These are phyloP conservation scores for Gallinago nigripennis DNA, from an alignment of 2,797 vertebrate genomes.

Conservation along the genomic window DNA sequence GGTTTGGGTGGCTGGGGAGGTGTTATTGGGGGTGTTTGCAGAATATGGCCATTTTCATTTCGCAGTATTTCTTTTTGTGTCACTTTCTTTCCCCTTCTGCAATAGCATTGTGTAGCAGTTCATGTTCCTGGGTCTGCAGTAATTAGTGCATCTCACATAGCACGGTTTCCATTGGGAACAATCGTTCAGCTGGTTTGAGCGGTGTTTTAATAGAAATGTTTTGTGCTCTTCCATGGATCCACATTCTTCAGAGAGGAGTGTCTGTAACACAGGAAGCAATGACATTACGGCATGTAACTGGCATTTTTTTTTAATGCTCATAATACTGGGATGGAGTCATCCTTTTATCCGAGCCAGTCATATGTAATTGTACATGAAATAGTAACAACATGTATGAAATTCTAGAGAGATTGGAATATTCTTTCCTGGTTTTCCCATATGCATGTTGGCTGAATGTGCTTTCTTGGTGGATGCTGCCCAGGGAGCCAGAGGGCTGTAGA, in stretches of 20 bases:
- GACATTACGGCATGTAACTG: background rate
- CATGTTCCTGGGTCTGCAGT: background rate
- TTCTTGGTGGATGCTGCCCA: background rate
- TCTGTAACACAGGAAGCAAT: constrained; percentile 4
- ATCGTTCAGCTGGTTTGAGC: background rate
- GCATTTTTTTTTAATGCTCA: background rate
- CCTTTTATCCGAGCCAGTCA: background rate
- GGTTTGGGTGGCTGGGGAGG: background rate
- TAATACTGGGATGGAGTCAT: constrained; percentile 9
- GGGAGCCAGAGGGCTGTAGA: background rate
- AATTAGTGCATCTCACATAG: background rate
- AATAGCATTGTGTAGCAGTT: background rate
- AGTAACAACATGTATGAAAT: background rate
- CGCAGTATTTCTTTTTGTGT: background rate
- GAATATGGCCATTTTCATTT: background rate
- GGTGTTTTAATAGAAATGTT: constrained; percentile 2
- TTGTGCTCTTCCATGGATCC: background rate
- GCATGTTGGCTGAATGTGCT: background rate
- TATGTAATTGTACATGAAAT: background rate
- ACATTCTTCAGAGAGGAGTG: constrained; percentile 47
- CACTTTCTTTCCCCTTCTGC: accelerated
- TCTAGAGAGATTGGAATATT: background rate
- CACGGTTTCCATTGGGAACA: background rate
- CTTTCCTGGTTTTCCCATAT: background rate
- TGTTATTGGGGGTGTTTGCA: background rate